These are phyloP conservation scores for Athalia circularis DNA, from an alignment of 2,888 invertebrate genomes.

Conservation along the genomic window DNA sequence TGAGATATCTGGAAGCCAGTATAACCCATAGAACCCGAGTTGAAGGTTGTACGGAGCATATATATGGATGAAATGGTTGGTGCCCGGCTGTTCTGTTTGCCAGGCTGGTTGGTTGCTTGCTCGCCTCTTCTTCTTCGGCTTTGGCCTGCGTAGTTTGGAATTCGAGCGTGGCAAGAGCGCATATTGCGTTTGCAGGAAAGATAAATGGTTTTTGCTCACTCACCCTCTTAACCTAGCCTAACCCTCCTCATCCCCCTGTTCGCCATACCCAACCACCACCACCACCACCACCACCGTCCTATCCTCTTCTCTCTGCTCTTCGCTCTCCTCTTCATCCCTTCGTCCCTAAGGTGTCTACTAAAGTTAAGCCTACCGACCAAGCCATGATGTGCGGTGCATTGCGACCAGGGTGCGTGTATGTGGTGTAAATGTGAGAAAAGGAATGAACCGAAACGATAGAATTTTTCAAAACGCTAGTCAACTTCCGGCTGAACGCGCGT, in stretches of 20 bases:
- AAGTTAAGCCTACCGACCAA: not conserved
- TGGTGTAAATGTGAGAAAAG: no score
- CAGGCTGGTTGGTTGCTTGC: not conserved
- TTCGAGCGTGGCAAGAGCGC: conserved; percentile 44
- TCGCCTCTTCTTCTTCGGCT: no score
- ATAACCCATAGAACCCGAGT: no score
- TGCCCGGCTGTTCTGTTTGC: no score
- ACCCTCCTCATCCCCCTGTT: conserved; percentile 47
- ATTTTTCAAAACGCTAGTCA: no score
- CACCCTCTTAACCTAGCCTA: conserved; percentile 44
- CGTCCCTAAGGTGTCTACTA: not conserved
- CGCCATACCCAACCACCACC: not conserved
- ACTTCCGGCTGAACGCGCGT: no score
- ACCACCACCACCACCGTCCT: not conserved
- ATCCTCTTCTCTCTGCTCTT: not conserved
- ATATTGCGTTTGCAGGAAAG: conserved; percentile 56
- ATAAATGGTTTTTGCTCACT: conserved; percentile 52
- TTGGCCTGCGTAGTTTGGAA: conserved; percentile 17
- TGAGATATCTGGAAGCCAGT: no score
- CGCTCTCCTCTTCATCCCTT: not conserved
- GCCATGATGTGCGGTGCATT: not conserved
- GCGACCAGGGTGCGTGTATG: no score
- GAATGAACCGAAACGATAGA: no score
- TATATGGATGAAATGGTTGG: no score
- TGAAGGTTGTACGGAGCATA: no score